phyloP scores from a whole-genome alignment of 2,797 vertebrate species.

The Arctocebus calabarensis region DNA sequence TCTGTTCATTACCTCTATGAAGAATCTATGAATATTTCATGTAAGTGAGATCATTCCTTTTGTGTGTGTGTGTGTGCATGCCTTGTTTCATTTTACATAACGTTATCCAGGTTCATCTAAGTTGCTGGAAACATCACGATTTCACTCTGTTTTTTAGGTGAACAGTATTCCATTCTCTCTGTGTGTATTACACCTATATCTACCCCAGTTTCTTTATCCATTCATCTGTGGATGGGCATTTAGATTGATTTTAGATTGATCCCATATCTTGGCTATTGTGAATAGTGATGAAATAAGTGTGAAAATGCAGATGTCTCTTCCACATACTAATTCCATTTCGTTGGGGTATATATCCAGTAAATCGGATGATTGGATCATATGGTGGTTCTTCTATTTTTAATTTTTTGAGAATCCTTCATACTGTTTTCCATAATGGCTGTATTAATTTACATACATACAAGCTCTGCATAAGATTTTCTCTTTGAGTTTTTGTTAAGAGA shows the following conservation, averaged over 20 bases:
- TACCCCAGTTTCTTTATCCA: not conserved
- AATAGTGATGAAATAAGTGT: not conserved
- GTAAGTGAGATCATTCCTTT: not conserved
- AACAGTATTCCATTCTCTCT: not conserved
- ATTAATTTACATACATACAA: not conserved
- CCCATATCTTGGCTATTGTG: not conserved
- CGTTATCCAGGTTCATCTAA: not conserved
- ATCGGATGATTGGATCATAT: not conserved
- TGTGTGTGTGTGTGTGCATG: not conserved
- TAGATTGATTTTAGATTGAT: not conserved
- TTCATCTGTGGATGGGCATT: not conserved
- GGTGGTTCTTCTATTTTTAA: not conserved
- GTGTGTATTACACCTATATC: fast-evolving
- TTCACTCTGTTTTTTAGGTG: not conserved
- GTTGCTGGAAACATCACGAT: not conserved
- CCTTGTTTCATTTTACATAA: not conserved
- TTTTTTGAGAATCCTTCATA: not conserved
- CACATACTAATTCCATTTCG: not conserved
- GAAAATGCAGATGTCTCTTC: not conserved
- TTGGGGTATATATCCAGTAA: not conserved
- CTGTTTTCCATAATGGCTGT: not conserved
- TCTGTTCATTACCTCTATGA: not conserved
- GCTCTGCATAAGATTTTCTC: not conserved
- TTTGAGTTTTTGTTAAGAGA: not conserved
- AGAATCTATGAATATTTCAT: not conserved